Conservation (phyloP, 2,797 vertebrate species). For the Steatocranus sp. region DNA sequence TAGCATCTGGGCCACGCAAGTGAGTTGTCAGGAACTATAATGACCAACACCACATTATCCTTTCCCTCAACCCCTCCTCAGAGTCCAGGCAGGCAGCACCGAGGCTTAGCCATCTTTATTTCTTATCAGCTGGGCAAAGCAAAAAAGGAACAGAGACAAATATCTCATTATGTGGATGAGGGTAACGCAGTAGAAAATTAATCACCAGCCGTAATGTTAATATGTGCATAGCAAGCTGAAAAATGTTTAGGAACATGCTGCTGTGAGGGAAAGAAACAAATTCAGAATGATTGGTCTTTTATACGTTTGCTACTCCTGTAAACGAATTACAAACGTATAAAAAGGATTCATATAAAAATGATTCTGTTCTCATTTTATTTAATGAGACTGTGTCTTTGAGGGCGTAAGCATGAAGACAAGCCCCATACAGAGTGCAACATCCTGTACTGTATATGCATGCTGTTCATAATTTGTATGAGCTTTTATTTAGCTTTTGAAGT, state of each 20-base stretch:
- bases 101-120: conserved; percentile 22
- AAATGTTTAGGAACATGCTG: conserved; percentile 1
- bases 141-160: conserved; percentile 33
- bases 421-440: not conserved
- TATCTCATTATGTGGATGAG: conserved; percentile 42
- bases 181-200: conserved; percentile 34
- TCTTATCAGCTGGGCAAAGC: conserved; percentile 38
- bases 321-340: not conserved
- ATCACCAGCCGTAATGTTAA: conserved; percentile 21
- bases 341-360: not conserved
- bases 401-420: not conserved
- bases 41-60: conserved; percentile 32
- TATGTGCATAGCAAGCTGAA: not conserved
- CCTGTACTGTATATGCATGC: not conserved
- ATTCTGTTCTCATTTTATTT: not conserved
- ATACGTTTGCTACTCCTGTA: not conserved
- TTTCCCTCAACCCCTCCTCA: not conserved
- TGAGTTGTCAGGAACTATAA: conserved; percentile 49
- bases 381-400: not conserved
- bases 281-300: not conserved
- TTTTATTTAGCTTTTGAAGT: not conserved
- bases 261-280: not conserved
- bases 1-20: conserved; percentile 27
- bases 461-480: not conserved
- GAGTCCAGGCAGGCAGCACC: not conserved